A percentile compares a stretch with the other conserved stretches of the same genome.
phyloP scores from a whole-genome alignment of 2,113 vertebrate species.

The Panurus biarmicus region DNA sequence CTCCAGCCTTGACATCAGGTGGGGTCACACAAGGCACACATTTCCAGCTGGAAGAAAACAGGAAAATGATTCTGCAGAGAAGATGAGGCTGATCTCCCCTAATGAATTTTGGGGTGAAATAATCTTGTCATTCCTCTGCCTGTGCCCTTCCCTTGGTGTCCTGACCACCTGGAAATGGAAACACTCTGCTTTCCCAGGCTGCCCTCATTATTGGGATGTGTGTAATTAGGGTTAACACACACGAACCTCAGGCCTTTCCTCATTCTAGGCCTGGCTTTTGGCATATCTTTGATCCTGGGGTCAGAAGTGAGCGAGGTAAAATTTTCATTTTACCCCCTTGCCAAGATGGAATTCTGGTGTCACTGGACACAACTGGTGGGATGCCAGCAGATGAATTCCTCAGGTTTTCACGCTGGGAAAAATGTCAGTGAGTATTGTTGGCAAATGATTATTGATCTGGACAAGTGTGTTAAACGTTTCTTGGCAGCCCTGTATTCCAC shows the following conservation, averaged over 20 bases:
- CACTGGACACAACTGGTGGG: background rate
- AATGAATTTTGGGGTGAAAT: accelerated
- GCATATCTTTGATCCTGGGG: background rate
- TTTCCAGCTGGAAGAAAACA: background rate
- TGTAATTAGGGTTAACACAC: background rate
- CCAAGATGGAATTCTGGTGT: background rate
- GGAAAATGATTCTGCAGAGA: background rate
- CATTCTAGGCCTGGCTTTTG: background rate
- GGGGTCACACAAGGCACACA: accelerated
- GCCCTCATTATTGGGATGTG: background rate
- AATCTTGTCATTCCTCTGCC: too few species aligned
- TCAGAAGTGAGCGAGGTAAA: background rate
- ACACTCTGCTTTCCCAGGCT: background rate
- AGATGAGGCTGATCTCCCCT: background rate
- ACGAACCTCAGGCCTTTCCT: background rate
- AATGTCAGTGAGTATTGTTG: constrained; percentile 68
- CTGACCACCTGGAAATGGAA: background rate
- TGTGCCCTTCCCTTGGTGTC: background rate
- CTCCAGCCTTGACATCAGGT: background rate
- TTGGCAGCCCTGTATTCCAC: constrained; percentile 62
- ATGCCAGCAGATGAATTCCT: constrained; percentile 47
- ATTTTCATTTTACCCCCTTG: background rate
- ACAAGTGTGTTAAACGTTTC: constrained; percentile 69
- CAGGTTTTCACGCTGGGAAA: constrained; percentile 55
- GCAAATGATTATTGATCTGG: constrained; percentile 74